Conservation (phyloP, 2,888 invertebrate genomes). For the Drosophila prolongata region DNA sequence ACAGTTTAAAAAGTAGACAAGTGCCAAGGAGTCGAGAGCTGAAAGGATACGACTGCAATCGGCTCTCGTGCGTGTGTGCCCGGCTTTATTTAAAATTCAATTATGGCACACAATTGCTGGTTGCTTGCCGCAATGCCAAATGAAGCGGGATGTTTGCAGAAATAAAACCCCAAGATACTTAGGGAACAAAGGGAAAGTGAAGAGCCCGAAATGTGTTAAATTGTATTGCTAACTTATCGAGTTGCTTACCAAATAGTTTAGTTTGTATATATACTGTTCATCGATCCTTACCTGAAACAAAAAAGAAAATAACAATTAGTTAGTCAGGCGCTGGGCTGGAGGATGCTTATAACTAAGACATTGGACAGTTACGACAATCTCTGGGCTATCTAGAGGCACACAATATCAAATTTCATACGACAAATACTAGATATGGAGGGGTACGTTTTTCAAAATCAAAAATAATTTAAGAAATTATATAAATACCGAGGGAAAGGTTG, state of each 20-base stretch:
- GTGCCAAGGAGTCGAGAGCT: slow-evolving; percentile 44
- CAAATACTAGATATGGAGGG: slow-evolving; percentile 41
- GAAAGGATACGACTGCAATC: slow-evolving; percentile 42
- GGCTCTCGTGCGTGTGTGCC: slow-evolving; percentile 32
- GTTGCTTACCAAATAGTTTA: slow-evolving; percentile 83
- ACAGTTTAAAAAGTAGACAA: slow-evolving; percentile 74
- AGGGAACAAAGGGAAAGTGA: slow-evolving; percentile 23
- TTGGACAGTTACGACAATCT: slow-evolving; percentile 37
- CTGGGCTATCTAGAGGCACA: slow-evolving; percentile 45
- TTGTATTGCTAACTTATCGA: slow-evolving; percentile 21
- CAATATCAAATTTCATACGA: slow-evolving; percentile 58
- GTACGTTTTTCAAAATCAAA: slow-evolving; percentile 25
- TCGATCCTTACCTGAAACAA: slow-evolving; percentile 84
- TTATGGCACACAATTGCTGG: slow-evolving; percentile 71
- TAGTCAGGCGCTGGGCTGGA: slow-evolving; percentile 12
- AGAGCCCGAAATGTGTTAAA: slow-evolving; percentile 2
- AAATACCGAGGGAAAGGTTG: slow-evolving; percentile 1
- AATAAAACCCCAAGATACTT: slow-evolving; percentile 17
- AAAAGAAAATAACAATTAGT: slow-evolving; percentile 51
- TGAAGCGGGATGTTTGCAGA: slow-evolving; percentile 26
- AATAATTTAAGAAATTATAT: slow-evolving; percentile 27
- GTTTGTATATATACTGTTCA: slow-evolving; percentile 83
- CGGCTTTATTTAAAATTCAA: slow-evolving; percentile 84
- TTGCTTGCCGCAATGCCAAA: slow-evolving; percentile 28
- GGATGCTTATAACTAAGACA: slow-evolving; percentile 30